phyloP scores from a whole-genome alignment of 1,140 invertebrate species.

The Cydia strobilella region DNA sequence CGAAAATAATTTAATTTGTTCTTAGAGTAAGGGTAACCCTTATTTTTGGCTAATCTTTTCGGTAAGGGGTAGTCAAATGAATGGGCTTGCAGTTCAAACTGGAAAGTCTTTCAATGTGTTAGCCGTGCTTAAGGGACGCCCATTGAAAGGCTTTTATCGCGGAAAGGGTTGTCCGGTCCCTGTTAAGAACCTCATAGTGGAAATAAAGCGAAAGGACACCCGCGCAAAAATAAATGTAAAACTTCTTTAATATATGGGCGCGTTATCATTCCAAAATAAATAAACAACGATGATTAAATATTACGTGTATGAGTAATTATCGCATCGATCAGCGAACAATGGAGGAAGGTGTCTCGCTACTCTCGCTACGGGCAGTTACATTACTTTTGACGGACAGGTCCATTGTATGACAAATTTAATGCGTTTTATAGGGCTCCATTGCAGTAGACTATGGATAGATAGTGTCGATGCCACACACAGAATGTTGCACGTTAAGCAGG shows the following conservation, averaged over 20 bases:
- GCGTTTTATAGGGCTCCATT: conserved; percentile 35
- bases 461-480: conserved; percentile 39
- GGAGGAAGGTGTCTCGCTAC: conserved; percentile 50
- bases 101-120: no score
- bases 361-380: conserved; percentile 44
- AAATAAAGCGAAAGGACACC: conserved; percentile 54
- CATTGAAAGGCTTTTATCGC: no score
- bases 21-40: no score
- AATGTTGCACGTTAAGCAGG: conserved; percentile 38
- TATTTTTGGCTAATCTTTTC: no score
- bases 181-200: conserved; percentile 52
- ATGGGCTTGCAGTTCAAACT: no score
- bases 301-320: conserved; percentile 49
- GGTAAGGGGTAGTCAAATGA: no score
- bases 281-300: conserved; percentile 60
- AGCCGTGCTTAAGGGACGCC: no score
- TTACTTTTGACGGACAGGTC: conserved; percentile 41
- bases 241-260: conserved; percentile 57
- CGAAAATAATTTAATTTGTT: no score
- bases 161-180: no score
- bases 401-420: conserved; percentile 43
- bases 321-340: conserved; percentile 48
- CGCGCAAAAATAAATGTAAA: conserved; percentile 59
- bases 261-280: conserved; percentile 61
- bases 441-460: conserved; percentile 36